Evolutionary conservation across 1,140 invertebrate species (phyloP).

Genomic region (Asobara japonica): DNA sequence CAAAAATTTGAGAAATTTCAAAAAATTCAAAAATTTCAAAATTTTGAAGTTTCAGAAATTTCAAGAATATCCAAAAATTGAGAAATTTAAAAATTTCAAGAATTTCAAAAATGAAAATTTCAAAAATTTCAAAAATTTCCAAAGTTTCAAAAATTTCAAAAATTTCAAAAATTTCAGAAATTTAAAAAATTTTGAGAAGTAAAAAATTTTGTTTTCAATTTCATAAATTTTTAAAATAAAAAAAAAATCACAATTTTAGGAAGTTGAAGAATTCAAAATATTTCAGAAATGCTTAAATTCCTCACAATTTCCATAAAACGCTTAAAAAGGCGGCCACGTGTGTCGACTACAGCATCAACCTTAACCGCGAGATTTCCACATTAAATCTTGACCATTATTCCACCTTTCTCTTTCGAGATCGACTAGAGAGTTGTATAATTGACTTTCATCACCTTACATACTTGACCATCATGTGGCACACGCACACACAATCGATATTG

Average conservation of each 20-base stretch:
- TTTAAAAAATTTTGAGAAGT: too few species aligned
- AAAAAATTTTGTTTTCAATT: neutral
- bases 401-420: conserved; percentile 41
- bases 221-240: neutral
- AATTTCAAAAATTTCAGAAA: too few species aligned
- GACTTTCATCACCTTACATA: conserved; percentile 40
- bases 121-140: too few species aligned
- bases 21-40: too few species aligned
- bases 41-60: too few species aligned
- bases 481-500: conserved; percentile 16
- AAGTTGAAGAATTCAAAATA: too few species aligned
- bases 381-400: conserved; percentile 37
- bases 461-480: conserved; percentile 23
- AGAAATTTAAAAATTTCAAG: too few species aligned
- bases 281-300: too few species aligned
- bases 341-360: neutral
- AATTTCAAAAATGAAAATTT: too few species aligned
- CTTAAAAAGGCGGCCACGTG: neutral
- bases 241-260: neutral
- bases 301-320: neutral
- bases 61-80: too few species aligned
- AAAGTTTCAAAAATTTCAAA: too few species aligned
- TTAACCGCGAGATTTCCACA: conserved; percentile 30
- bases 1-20: too few species aligned
- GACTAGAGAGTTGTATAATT: conserved; percentile 42